Evolutionary conservation across 1,140 invertebrate genomes (phyloP), one percentile per base, ranked within the genome.

Genomic region (Archivesica marissinica): DNA sequence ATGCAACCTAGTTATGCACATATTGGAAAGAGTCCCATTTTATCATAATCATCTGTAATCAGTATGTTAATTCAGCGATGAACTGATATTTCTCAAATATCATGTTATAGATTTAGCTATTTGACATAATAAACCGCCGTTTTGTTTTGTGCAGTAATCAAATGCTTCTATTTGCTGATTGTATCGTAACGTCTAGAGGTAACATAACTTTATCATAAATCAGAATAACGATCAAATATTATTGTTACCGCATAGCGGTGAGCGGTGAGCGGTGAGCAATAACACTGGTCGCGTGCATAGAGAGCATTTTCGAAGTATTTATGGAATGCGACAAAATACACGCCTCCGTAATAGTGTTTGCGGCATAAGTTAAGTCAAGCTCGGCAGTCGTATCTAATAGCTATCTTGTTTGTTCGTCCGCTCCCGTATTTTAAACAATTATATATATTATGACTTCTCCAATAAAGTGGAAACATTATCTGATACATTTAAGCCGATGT

Each of bases 321-420:
- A 28, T 59, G 54, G 54, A 59, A 59, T 59, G 54, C 54, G 54
- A 59, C 54, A 59, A 59, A 59, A 59, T 59, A 59, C 25, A 59
- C 54, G 33, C n/a, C 54, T 28, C 1, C 4, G 1, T 30, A 28
- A 52, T 52, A 52, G 17, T 52, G 17, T 15, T 15, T n/a, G 50
- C 17, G 50, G 17, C 17, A 30, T n/a, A 59, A 30, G 25, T 59
- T 28, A 59, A 59, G 33, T 17, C 33, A 23, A 30, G 7, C 54
- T n/a, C n/a, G n/a, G 25, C 3, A 23, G 54, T 59, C 33, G 33
- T 59, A 23, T 59, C 7, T 59, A 20, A 6, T 6, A 13, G 54
- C 13, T 20, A 59, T 59, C 33, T 59, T 23, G 20, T n/a, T 17
- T 11, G 20, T 52, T 11, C 3, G 23, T 4, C 17, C 6, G 23